Base-by-base conservation (phyloP, 2,888 invertebrate genomes). In the Fissipunctia ypsillon region DNA sequence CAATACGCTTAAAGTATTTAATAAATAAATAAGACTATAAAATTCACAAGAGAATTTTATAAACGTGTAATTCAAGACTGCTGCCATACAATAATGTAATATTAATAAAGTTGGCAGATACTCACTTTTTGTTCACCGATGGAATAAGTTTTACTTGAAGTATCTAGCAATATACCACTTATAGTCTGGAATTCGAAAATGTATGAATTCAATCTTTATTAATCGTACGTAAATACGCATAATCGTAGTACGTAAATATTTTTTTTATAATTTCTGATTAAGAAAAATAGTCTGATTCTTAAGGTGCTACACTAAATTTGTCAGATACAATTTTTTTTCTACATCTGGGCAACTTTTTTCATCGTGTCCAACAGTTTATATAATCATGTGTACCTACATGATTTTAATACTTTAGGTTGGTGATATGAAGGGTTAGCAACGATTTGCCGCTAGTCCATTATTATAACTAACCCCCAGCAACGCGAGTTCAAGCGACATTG, bases 161-260 rank as follows among this genome's bases (percentile, higher is more conserved):
- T 61, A 38, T 86, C 79, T 1, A 85, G 48, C 57, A 93, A 67
- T 61, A 90, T 66, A 10, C 90, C 92, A 59, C 80, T 88, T 28
- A 94, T 88, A 19, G 90, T 92, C 94, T 93, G 90, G 65, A 92
- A 92, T 69, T 43, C 35, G 61, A 71, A 48, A 65, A 69, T n/a
- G 3, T 19, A 12, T 52, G 0, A 43, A 35, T 35, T n/a, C n/a
- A n/a, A n/a, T n/a, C n/a, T n/a, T n/a, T n/a, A n/a, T n/a, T n/a
- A n/a, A n/a, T n/a, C n/a, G n/a, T n/a, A n/a, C n/a, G n/a, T n/a
- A n/a, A n/a, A n/a, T n/a, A n/a, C n/a, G n/a, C n/a, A n/a, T n/a
- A n/a, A n/a, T n/a, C n/a, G n/a, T n/a, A n/a, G n/a, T n/a, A n/a
- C n/a, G n/a, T n/a, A n/a, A n/a, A n/a, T n/a, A n/a, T n/a, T n/a